phyloP scores from a whole-genome alignment of 2,888 invertebrate species.

The Synanthedon formicaeformis region DNA sequence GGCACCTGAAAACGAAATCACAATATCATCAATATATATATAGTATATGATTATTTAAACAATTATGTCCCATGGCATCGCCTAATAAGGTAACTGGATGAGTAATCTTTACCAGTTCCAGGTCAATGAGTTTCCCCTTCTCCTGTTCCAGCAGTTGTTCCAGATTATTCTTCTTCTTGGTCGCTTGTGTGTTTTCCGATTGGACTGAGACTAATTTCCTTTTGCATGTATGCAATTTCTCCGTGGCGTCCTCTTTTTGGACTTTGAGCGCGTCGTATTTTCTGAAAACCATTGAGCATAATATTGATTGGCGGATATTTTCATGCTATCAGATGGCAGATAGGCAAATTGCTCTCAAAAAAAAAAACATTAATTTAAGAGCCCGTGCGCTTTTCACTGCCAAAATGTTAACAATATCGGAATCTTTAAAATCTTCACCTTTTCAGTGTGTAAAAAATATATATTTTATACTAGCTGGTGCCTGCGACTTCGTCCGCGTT shows the following conservation, averaged over 20 bases:
- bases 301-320: too few species aligned
- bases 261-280: constrained; percentile 70
- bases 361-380: too few species aligned
- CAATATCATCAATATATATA: too few species aligned
- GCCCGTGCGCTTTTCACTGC: too few species aligned
- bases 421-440: too few species aligned
- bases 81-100: not conserved
- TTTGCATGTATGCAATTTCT: constrained; percentile 74
- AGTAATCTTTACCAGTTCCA: constrained; percentile 40
- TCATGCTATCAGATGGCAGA: too few species aligned
- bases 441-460: too few species aligned
- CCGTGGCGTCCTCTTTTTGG: constrained; percentile 70
- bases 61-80: not conserved
- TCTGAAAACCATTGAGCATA: constrained; percentile 31
- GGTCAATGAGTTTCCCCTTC: constrained; percentile 73
- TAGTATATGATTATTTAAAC: too few species aligned
- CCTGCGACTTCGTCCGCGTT: too few species aligned
- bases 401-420: too few species aligned
- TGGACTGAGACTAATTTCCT: constrained; percentile 74
- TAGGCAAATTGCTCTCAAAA: too few species aligned
- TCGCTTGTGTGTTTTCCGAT: constrained; percentile 76
- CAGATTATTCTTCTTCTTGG: constrained; percentile 81
- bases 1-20: constrained; percentile 61
- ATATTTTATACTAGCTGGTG: too few species aligned
- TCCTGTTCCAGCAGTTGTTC: constrained; percentile 76